Evolutionary conservation across 2,797 vertebrate species (phyloP), one percentile per base, ranked within the genome.

Genomic region (Coregonus suidteri): DNA sequence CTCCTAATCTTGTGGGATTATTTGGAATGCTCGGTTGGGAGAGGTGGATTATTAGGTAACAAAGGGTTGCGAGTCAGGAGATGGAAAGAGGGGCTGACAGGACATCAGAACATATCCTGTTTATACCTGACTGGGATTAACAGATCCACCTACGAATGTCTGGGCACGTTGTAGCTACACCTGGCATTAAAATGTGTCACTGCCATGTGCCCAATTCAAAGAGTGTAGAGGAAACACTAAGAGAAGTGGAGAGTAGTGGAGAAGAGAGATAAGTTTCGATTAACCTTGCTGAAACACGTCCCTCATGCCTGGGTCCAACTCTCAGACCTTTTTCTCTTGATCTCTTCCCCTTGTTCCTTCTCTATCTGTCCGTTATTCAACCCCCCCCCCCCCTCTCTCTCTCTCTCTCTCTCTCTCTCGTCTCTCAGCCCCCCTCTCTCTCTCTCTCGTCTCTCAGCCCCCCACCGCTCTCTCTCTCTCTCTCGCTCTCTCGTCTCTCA

Each of bases 1-100:
- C 34, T 2, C 15, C 41, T 88, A 84, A 87, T 89, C 88, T 83
- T 75, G 84, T 37, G 68, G 79, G 82, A 84, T 85, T 86, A 75
- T 85, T 89, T 89, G 83, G 83, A 81, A 64, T 16, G 74, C 75
- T 84, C 74, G 75, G 77, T 79, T 51, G 80, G 69, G 47, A 59
- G 34, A 41, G 54, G 78, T 56, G 85, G 77, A 83, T 83, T 81
- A 75, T 35, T 52, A 74, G 65, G 75, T 70, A 78, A 84, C 4
- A 70, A 70, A 70, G 30, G 64, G 30, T 14, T 31, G 9, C 11
- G 62, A 31, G 13, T 30, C 30, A 4, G 30, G 64, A 66, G 30
- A 14, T 14, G 30, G 64, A 66, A 13, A 34, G 30, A 66, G 30
- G 25, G 5, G 64, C 64, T 5, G 18, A 34, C 14, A 66, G 11